Conservation (phyloP, 1,140 invertebrate genomes). For the Goniozus legneri region DNA sequence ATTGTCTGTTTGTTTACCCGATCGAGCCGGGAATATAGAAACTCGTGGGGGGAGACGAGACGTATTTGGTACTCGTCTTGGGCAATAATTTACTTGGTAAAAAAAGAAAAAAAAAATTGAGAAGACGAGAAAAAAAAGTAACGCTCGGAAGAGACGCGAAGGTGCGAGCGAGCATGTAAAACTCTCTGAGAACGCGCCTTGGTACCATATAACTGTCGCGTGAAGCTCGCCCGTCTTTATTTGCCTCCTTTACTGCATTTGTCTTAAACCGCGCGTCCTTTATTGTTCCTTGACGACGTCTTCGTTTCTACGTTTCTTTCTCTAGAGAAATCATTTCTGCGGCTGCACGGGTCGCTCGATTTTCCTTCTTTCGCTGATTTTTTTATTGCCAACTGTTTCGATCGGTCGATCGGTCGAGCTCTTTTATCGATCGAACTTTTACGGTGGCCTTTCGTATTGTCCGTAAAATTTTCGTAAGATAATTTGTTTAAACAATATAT, state of each 20-base stretch:
- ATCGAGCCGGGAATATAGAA: no score
- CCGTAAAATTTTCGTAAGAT: no score
- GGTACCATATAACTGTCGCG: slow-evolving; percentile 20
- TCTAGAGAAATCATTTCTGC: no score
- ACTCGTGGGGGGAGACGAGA: no score
- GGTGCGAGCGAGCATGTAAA: not conserved
- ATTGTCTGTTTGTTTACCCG: no score
- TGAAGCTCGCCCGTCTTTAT: slow-evolving; percentile 21
- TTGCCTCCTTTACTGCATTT: slow-evolving; percentile 30
- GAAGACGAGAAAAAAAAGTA: not conserved
- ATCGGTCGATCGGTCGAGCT: no score
- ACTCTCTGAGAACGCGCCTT: slow-evolving; percentile 3
- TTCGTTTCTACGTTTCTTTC: not conserved
- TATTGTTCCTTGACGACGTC: slow-evolving; percentile 10
- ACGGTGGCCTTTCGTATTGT: no score
- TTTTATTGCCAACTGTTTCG: not conserved
- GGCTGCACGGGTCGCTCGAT: no score
- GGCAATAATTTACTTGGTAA: no score
- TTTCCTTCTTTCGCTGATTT: not conserved
- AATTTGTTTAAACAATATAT: no score
- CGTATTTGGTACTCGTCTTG: no score
- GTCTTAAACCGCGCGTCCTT: slow-evolving; percentile 20
- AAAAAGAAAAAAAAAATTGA: not conserved
- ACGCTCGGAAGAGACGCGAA: not conserved
- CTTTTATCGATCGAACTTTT: no score